These are phyloP conservation scores for Leptopilina myrica DNA, from an alignment of 2,888 invertebrate genomes.

Conservation along the genomic window DNA sequence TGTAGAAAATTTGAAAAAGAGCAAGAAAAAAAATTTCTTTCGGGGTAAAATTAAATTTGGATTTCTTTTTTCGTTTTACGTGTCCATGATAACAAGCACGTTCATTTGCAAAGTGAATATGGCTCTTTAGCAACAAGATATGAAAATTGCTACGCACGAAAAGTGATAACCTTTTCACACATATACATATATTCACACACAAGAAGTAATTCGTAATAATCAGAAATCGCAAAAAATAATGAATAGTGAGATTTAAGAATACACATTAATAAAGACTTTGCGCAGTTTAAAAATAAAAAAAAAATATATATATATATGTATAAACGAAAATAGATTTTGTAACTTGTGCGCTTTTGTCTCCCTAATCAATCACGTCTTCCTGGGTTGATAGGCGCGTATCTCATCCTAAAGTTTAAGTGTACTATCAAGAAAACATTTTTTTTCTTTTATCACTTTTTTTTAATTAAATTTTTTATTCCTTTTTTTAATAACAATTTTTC, in stretches of 20 bases:
- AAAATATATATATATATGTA: too few relatives aligned
- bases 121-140: conserved; percentile 33
- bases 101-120: conserved; percentile 5
- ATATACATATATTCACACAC: too few relatives aligned
- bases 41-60: background rate
- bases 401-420: background rate
- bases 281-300: background rate
- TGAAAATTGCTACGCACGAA: conserved; percentile 18
- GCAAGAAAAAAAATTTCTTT: too few relatives aligned
- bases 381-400: conserved; percentile 30
- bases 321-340: conserved; percentile 24
- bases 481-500: too few relatives aligned
- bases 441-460: background rate
- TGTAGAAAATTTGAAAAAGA: too few relatives aligned
- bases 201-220: background rate
- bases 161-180: conserved; percentile 29
- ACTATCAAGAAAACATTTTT: background rate
- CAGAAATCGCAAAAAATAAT: background rate
- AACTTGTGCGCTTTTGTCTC: conserved; percentile 18
- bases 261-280: background rate
- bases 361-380: conserved; percentile 32
- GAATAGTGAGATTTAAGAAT: background rate
- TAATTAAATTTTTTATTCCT: too few relatives aligned
- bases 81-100: background rate
- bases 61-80: background rate